Base-by-base conservation (phyloP, 2,888 invertebrate genomes). In the Mamestra brassicae region DNA sequence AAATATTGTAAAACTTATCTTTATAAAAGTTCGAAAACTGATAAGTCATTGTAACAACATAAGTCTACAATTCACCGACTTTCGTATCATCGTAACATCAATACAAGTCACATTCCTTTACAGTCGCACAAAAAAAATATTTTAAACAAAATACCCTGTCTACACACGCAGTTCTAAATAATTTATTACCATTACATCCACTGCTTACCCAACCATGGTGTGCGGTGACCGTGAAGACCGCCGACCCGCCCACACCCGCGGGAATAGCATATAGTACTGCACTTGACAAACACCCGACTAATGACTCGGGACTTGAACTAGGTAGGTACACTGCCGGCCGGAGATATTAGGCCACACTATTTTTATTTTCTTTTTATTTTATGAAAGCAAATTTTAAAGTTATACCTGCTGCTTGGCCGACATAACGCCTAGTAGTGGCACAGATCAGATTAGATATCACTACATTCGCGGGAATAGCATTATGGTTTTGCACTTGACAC, bases 241-340 rank as follows among this genome's bases (percentile, higher is more conserved):
- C n/a, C 55, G 55, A 62, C 66, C 38, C 76, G 55, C 69, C 58
- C 36, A 42, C 54, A 13, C 15, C 34, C 36, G 61, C 17, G 15
- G 4, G 17, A 47, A 36, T 55, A 74, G 72, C 73, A 62, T 34
- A 63, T 74, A 78, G 73, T 64, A 67, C 58, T 71, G 88, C 80
- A 85, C 83, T 89, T 88, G 89, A 90, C 83, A 84, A 84, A 80
- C 84, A 80, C 79, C 77, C 80, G 83, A 78, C 86, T 87, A 87
- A 89, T 89, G 87, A 85, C 52, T 71, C 81, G 85, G 69, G 55
- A 65, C 65, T 83, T 36, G 62, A 75, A 57, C 66, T 83, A 57
- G 67, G 38, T 15, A 54, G 26, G 34, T 68, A 85, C 76, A 85
- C 45, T 38, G 15, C 11, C 55, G 73, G 52, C 38, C 73, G 57